phyloP scores from a whole-genome alignment of 2,113 vertebrate genomes.

The Mormyrus iriodes region DNA sequence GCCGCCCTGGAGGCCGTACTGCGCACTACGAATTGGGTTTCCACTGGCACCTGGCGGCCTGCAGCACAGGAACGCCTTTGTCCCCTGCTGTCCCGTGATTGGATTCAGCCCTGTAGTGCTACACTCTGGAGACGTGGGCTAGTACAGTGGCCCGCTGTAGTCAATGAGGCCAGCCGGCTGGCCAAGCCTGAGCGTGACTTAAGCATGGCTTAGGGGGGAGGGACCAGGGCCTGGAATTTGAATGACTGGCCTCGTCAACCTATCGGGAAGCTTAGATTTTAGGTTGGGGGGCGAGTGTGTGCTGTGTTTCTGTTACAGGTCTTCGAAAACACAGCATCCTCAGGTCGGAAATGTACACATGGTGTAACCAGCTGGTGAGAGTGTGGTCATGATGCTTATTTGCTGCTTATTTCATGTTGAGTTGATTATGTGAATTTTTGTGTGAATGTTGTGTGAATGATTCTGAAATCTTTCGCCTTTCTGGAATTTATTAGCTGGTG shows the following conservation, averaged over 20 bases:
- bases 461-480: neutral
- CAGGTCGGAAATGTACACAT: neutral
- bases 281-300: neutral
- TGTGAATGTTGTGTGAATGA: neutral
- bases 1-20: neutral
- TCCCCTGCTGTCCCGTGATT: neutral
- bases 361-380: neutral
- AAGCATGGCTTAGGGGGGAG: neutral
- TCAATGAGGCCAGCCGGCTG: neutral
- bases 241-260: neutral
- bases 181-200: neutral
- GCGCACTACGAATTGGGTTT: constrained; percentile 18
- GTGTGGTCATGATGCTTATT: neutral
- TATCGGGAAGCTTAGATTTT: neutral
- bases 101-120: neutral
- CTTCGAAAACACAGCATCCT: neutral
- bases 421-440: neutral
- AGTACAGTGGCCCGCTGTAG: neutral
- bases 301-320: neutral
- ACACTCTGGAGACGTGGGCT: neutral
- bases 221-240: neutral
- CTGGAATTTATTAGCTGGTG: neutral
- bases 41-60: constrained; percentile 15
- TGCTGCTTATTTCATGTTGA: neutral
- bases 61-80: constrained; percentile 24